Base-by-base conservation (phyloP, 2,797 vertebrate genomes). In the Tokudaia muenninki region DNA sequence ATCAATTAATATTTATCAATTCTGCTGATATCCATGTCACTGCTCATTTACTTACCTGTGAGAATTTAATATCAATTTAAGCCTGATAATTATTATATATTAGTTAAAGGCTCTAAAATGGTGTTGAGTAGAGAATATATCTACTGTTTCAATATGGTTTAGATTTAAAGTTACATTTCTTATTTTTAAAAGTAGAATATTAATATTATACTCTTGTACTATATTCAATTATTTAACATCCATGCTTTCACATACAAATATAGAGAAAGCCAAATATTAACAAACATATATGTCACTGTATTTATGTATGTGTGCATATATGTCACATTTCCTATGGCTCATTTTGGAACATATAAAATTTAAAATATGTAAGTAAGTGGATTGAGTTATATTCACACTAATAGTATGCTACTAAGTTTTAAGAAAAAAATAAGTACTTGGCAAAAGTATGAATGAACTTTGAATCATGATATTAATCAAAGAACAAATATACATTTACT, bases 1-100 rank as follows among this genome's bases (percentile, higher is more conserved):
- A 97, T 92, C 59, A 91, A 84, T 96, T 97, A 96, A 96, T 96
- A 94, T 94, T 95, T 97, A 95, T 96, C 83, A 96, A 3, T 96
- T 92, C 13, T 31, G 79, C 77, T 96, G 92, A 97, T 97, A 95
- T 90, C 59, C 29, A 57, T 97, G 47, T 77, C 70, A 92, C 92
- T 90, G 61, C 78, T 96, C 80, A 97, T 97, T 96, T 96, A 94
- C 87, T 94, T 96, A 81, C 44, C 29, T 92, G 93, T 96, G 79
- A 96, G 47, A 92, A 92, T 17, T 91, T 95, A 34, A 92, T 93
- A 75, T 95, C 87, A 86, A 96, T 78, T 87, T 96, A 72, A 72
- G 94, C 65, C 52, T 93, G 34, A 90, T 52, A 92, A 61, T 96
- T 94, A 96, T 87, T 50, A 95, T n/a, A 50, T 90, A 91, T 88